Conservation (phyloP, 2,888 invertebrate genomes). For the Celastrina argiolus region DNA sequence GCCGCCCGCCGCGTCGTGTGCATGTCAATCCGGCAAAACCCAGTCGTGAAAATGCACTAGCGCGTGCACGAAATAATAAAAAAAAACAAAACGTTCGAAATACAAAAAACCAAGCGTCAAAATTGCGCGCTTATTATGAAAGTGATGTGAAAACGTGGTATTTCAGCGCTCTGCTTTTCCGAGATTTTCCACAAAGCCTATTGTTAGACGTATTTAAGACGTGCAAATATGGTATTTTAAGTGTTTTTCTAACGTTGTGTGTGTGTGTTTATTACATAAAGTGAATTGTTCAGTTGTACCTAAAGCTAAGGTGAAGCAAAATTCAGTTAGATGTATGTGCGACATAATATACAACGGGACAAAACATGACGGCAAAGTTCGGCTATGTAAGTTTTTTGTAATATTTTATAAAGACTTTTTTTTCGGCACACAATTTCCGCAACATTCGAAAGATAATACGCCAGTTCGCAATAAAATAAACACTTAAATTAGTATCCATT, state of each 20-base stretch:
- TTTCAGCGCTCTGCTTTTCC: slow-evolving; percentile 57
- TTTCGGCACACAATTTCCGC: slow-evolving; percentile 19
- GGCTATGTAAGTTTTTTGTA: slow-evolving; percentile 69
- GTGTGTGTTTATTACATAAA: slow-evolving; percentile 72
- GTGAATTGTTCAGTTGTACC: slow-evolving; percentile 70
- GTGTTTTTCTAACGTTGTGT: slow-evolving; percentile 69
- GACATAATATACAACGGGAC: slow-evolving; percentile 76
- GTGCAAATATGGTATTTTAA: slow-evolving; percentile 62
- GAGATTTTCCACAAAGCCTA: slow-evolving; percentile 67
- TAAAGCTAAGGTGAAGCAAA: slow-evolving; percentile 67
- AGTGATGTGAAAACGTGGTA: slow-evolving; percentile 66
- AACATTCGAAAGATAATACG: slow-evolving; percentile 22
- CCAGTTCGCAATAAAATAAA: slow-evolving; percentile 29
- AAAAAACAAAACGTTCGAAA: slow-evolving; percentile 38
- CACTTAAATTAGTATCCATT: slow-evolving; percentile 33
- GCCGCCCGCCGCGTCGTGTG: slow-evolving; percentile 66
- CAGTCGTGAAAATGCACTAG: slow-evolving; percentile 56
- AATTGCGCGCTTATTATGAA: slow-evolving; percentile 60
- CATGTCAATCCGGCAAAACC: slow-evolving; percentile 61
- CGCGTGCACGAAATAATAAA: slow-evolving; percentile 53
- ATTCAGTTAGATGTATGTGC: slow-evolving; percentile 77
- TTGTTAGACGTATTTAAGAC: slow-evolving; percentile 60
- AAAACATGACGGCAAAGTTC: slow-evolving; percentile 79
- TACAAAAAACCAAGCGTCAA: slow-evolving; percentile 39
- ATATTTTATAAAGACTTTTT: slow-evolving; percentile 9